A percentile compares a stretch with the other conserved stretches of the same genome.
Evolutionary conservation across 2,797 vertebrate genomes (phyloP).

Genomic region (Molossus alvarezi): DNA sequence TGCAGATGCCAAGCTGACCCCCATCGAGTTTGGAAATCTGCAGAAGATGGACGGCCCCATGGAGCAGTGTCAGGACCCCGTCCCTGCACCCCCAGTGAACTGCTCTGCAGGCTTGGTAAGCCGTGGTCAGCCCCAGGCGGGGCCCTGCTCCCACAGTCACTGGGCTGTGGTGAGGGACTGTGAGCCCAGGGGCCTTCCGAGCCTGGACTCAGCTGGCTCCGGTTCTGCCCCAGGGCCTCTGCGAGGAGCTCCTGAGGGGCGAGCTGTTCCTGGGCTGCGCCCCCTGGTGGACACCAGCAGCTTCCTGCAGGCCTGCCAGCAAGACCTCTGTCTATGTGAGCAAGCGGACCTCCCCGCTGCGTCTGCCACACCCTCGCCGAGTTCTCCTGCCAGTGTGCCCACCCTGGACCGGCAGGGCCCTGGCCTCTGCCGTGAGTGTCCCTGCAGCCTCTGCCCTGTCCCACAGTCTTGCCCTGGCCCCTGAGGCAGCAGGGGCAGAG

Average conservation of each 20-base stretch:
- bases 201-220: fast-evolving
- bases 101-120: conserved; percentile 90
- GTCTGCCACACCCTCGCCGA: conserved; percentile 94
- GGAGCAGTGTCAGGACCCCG: conserved; percentile 92
- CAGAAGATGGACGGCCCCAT: conserved; percentile 94
- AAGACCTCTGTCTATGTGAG: conserved; percentile 93
- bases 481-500: conserved; percentile 14
- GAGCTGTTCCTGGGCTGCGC: conserved; percentile 90
- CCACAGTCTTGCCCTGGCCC: fast-evolving
- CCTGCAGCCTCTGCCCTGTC: background rate
- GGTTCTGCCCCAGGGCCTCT: background rate
- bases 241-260: conserved; percentile 90
- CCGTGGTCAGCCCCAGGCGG: fast-evolving
- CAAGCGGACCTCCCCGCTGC: conserved; percentile 77
- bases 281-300: conserved; percentile 88
- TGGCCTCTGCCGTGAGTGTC: conserved; percentile 93
- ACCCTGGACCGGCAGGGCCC: conserved; percentile 93
- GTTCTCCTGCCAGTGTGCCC: conserved; percentile 95
- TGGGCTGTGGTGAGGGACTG: fast-evolving
- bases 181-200: fast-evolving
- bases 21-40: conserved; percentile 90
- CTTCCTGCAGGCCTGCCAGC: conserved; percentile 92
- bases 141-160: background rate
- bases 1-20: conserved; percentile 89
- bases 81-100: conserved; percentile 59